Evolutionary conservation across 2,797 vertebrate genomes (phyloP).

Genomic region (Oreortyx pictus): DNA sequence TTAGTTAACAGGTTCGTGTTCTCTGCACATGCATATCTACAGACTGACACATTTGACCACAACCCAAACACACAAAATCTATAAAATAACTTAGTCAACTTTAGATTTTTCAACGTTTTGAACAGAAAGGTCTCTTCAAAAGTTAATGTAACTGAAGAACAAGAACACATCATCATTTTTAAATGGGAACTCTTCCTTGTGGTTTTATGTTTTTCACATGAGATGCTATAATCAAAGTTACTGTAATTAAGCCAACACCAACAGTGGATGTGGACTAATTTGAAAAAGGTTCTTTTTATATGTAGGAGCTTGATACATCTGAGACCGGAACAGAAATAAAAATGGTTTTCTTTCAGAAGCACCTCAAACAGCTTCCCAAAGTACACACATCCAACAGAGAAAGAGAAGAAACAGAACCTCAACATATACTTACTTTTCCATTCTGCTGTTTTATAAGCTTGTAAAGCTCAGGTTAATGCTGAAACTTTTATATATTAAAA

Average conservation of each 20-base stretch:
- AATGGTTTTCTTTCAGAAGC: not conserved
- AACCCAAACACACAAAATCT: not conserved
- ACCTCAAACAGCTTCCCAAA: constrained; percentile 12
- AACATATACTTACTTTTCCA: not conserved
- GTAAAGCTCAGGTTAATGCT: not conserved
- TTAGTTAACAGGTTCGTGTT: not conserved
- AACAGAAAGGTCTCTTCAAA: not conserved
- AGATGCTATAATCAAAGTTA: not conserved
- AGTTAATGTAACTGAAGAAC: not conserved
- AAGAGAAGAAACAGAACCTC: constrained; percentile 3
- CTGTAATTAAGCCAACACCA: constrained; percentile 24
- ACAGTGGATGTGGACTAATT: not conserved
- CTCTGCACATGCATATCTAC: not conserved
- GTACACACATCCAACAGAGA: not conserved
- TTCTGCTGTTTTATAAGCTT: not conserved
- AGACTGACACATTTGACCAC: not conserved
- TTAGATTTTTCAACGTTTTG: not conserved
- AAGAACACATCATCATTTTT: not conserved
- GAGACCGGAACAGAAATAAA: constrained; percentile 9
- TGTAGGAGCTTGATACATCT: not conserved
- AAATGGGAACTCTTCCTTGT: not conserved
- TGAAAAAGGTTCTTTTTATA: not conserved
- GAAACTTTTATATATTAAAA: not conserved
- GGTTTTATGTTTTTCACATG: not conserved
- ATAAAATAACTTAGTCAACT: not conserved